Percentiles rank a stretch among this genome's conserved stretches.
These are phyloP conservation scores for Ctenopoma kingsleyae DNA, from an alignment of 2,797 vertebrate species.

Conservation along the genomic window DNA sequence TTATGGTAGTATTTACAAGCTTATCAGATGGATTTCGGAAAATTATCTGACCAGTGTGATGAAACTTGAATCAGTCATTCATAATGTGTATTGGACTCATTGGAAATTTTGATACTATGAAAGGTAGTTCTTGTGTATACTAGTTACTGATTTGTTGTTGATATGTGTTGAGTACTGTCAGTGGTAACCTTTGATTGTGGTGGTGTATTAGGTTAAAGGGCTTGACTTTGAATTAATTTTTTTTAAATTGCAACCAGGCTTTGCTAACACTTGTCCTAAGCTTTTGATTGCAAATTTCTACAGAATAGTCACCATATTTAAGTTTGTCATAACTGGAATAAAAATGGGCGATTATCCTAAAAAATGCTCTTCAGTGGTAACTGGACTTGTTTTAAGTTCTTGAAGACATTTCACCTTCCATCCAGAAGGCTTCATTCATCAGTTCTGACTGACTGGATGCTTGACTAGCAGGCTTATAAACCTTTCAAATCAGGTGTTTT, in stretches of 20 bases:
- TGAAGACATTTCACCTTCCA: too few species aligned
- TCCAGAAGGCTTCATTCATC: too few species aligned
- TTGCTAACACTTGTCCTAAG: neutral
- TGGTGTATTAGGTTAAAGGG: neutral
- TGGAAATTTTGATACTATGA: too few species aligned
- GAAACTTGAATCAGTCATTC: neutral
- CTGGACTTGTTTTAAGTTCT: too few species aligned
- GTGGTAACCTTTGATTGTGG: neutral
- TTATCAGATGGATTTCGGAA: constrained; percentile 3
- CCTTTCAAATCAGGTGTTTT: too few species aligned
- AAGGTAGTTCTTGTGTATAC: neutral
- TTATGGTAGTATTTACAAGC: constrained; percentile 3
- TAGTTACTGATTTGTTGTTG: neutral
- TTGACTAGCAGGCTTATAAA: too few species aligned
- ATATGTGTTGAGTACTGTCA: too few species aligned
- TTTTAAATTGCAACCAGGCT: neutral
- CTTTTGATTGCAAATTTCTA: neutral
- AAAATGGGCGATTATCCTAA: too few species aligned
- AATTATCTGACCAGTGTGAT: too few species aligned
- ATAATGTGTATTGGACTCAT: neutral
- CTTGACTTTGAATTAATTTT: neutral
- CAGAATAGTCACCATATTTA: neutral
- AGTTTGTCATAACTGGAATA: neutral
- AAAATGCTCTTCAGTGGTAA: too few species aligned
- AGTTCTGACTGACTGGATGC: too few species aligned